phyloP scores from a whole-genome alignment of 1,140 invertebrate species.

The Cydia amplana region DNA sequence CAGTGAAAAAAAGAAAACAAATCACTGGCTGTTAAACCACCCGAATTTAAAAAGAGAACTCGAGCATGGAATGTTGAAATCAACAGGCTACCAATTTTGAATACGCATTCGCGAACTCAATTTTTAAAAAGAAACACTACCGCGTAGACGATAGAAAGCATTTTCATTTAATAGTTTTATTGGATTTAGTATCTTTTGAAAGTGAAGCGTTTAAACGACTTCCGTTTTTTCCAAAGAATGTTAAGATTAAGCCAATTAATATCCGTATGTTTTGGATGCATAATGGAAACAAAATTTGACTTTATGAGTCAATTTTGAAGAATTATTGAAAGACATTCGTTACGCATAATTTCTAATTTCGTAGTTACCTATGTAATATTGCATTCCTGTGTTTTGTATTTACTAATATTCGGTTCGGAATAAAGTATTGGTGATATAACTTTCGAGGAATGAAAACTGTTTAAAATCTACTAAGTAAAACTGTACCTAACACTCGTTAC shows the following conservation, averaged over 20 bases:
- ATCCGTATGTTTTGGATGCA: conserved; percentile 9
- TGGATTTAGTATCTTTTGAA: conserved; percentile 37
- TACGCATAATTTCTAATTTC: background rate
- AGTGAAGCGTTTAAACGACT: conserved; percentile 52
- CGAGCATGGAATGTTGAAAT: conserved; percentile 68
- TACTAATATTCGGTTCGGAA: too few relatives aligned
- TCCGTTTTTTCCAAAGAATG: conserved; percentile 63
- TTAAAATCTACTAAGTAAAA: background rate
- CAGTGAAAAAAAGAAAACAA: conserved; percentile 60
- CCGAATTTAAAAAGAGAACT: conserved; percentile 69
- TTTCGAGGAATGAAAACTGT: too few relatives aligned
- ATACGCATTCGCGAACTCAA: conserved; percentile 55
- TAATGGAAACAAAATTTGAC: conserved; percentile 15
- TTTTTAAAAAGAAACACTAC: conserved; percentile 53
- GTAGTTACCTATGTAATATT: background rate
- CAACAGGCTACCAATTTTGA: conserved; percentile 71
- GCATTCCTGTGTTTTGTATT: too few relatives aligned
- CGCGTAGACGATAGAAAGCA: conserved; percentile 48
- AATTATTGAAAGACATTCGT: background rate
- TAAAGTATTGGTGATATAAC: too few relatives aligned
- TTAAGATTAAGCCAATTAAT: conserved; percentile 29
- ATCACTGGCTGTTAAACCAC: conserved; percentile 55
- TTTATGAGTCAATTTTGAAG: conserved; percentile 16
- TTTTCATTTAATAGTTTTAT: conserved; percentile 39
- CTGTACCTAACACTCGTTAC: too few relatives aligned